Base-by-base conservation (phyloP, 2,888 invertebrate genomes). In the Syrista parreyssii region DNA sequence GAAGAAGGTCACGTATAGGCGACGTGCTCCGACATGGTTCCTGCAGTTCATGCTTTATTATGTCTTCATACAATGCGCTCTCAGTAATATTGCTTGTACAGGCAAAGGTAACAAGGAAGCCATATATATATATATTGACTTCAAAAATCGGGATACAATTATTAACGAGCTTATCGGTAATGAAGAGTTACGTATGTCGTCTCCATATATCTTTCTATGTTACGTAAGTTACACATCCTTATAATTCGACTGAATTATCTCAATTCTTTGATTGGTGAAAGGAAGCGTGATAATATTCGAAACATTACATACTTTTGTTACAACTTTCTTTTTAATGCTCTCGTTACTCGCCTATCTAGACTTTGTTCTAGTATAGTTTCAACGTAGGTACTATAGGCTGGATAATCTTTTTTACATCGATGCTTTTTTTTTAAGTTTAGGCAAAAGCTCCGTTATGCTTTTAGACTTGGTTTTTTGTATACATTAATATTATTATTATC, bases 21-120 rank as follows among this genome's bases (percentile, higher is more conserved):
- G 84, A 84, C 85, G 86, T 87, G 84, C 81, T 85, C 82, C 84
- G 83, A 82, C 82, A 82, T 84, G 83, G 81, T 89, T 81, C 76
- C 86, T 88, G 84, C 87, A 84, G 82, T 86, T 87, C 85, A 87
- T 88, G 88, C 88, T 89, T 89, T 89, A 89, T 89, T 89, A 86
- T 86, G 82, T 86, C 84, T 86, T 87, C 85, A 83, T 89, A 88
- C 88, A 89, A 85, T 84, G 83, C 81, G 79, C 82, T 74, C 75
- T 40, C 35, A 75, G 71, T 77, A 69, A 33, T 68, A 36, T 75
- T 68, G 74, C 74, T 74, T 35, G 30, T 34, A 71, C 34, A 71
- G 34, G 71, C 71, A 33, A 71, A 71, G 71, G 71, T 71, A 71
- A 31, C 71, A 33, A 33, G 34, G 11, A 30, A 71, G 71, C 34